Evolutionary conservation across 2,888 invertebrate species (phyloP), one percentile per base, ranked within the genome.

Genomic region (Nezara viridula): DNA sequence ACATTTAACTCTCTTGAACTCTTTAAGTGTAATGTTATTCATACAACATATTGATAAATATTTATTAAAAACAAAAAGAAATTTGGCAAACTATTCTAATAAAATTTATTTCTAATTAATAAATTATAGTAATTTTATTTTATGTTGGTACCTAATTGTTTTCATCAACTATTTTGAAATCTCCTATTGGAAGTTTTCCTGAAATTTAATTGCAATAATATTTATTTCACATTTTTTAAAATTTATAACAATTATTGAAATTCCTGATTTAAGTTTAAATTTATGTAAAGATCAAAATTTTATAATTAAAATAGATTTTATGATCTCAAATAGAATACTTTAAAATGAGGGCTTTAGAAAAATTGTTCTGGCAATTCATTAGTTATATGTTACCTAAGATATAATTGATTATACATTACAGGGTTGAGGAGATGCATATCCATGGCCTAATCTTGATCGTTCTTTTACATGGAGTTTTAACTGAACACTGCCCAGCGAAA

Each of bases 391-490:
- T 73, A 37, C 16, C 19, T 32, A 37, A 5, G 3, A 7, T 73
- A 37, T 73, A 40, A 44, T 81, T 44, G 44, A 81, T 47, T 40
- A 24, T 40, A 14, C 40, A 3, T 40, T 81, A n/a, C n/a, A 81
- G 81, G 44, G n/a, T 81, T 81, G n/a, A 81, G 81, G 40, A 81
- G 81, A 81, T 81, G 81, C 81, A 81, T 81, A 40, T 47, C 44
- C 40, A 81, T 44, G 81, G 44, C n/a, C n/a, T 81, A n/a, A 81
- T 81, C n/a, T 81, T 81, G 40, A n/a, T 81, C 12, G 5, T 44
- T 81, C 12, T 81, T 81, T 0, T 47, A n/a, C n/a, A 47, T 47
- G 44, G 44, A 81, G 81, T 47, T 81, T n/a, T 55, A 37, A 40
- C 86, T 27, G n/a, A 86, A 86, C 7, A 37, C 40, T 88, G 88